Evolutionary conservation across 2,888 invertebrate genomes (phyloP), one percentile per base, ranked within the genome.

Genomic region (Gnatocerus cornutus): DNA sequence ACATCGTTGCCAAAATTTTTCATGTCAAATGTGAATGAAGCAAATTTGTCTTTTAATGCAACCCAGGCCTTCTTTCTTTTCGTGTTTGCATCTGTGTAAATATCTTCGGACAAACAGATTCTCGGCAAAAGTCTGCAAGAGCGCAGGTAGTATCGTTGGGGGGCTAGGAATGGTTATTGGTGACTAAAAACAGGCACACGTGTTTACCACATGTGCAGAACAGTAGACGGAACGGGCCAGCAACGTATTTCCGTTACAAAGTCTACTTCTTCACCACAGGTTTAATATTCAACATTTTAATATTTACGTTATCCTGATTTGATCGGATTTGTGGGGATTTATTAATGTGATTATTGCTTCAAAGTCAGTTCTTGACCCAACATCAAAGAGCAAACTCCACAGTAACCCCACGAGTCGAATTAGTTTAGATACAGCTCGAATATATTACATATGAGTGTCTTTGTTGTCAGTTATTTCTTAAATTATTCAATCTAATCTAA

Each of bases 191-290:
- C 76, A 76, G 76, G 70, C 73, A 73, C 80, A 80, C 78, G 77
- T 80, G 80, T 78, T 73, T 64, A 68, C 73, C 79, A 79, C 76
- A 78, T 80, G 79, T 79, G 79, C 75, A 68, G 69, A 61, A 69
- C 52, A 69, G 69, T 72, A 72, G 71, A 69, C 68, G 68, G 58
- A 56, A 71, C 69, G 64, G 67, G 64, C 71, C 45, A 61, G 59
- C 21, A 62, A 45, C 69, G 59, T 72, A 71, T 69, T 71, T 71
- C 69, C 71, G 72, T 72, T 69, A 68, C 68, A 13, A 52, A 39
- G 37, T 59, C 59, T 67, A 56, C 62, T 63, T 63, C 56, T 62
- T 68, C 68, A 56, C 61, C 61, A 52, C 59, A 39, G 55, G 53
- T 62, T 62, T 21, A 61, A 46, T 52, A 58, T 66, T 66, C 56